Evolutionary conservation across 2,888 invertebrate species (phyloP).

Genomic region (Phyllotreta cruciferae): DNA sequence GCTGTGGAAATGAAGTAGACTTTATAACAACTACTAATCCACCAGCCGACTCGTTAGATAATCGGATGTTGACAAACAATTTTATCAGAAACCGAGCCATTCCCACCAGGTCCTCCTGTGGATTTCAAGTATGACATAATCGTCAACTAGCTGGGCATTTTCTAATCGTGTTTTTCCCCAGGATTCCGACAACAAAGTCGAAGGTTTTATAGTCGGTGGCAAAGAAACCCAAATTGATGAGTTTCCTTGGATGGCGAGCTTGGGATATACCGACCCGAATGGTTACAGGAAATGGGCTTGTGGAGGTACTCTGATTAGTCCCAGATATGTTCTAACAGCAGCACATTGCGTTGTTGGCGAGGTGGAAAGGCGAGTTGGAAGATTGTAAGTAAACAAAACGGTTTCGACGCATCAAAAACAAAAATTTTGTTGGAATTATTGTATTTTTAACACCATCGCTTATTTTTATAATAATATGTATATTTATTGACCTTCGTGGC

Average conservation of each 20-base stretch:
- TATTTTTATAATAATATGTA: no score
- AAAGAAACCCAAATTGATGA: constrained; percentile 57
- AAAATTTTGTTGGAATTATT: neutral
- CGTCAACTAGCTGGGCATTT: neutral
- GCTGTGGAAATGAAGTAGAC: constrained; percentile 15
- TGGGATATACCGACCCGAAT: constrained; percentile 57
- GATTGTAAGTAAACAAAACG: constrained; percentile 52
- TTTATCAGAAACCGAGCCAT: constrained; percentile 36
- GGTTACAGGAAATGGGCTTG: constrained; percentile 55
- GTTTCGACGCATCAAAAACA: neutral
- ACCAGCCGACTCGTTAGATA: neutral
- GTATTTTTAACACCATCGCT: no score
- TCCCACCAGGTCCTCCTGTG: constrained; percentile 48
- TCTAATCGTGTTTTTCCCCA: constrained; percentile 17
- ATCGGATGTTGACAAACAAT: neutral
- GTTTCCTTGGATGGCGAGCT: constrained; percentile 62
- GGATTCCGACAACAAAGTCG: constrained; percentile 33
- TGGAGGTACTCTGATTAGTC: constrained; percentile 64
- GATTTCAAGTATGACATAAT: constrained; percentile 46
- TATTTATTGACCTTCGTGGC: no score
- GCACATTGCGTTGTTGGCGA: constrained; percentile 63
- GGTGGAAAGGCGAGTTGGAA: constrained; percentile 53
- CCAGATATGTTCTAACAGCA: constrained; percentile 64
- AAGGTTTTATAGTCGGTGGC: constrained; percentile 54
- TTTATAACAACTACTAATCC: neutral